Conservation (phyloP, 1,140 invertebrate genomes). For the Phymastichus coffea region DNA sequence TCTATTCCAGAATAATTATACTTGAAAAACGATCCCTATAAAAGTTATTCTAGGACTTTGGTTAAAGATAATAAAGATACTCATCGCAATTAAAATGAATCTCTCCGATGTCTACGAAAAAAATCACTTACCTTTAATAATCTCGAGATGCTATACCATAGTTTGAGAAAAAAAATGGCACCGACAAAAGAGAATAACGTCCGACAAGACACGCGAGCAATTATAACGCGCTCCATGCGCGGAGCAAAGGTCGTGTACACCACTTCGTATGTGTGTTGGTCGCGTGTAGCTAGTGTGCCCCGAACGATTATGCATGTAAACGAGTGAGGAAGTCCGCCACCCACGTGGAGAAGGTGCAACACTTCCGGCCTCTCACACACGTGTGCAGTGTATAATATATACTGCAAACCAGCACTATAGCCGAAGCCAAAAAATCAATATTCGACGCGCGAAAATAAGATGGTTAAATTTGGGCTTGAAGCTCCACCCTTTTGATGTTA, state of each 20-base stretch:
- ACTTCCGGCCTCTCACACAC: slow-evolving; percentile 10
- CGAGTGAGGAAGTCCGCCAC: slow-evolving; percentile 16
- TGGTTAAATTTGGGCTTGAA: background rate
- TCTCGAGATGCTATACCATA: too few relatives aligned
- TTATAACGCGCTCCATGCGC: too few relatives aligned
- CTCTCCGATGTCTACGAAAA: too few relatives aligned
- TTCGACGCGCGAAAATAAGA: background rate
- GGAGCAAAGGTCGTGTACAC: slow-evolving; percentile 9
- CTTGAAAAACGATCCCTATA: too few relatives aligned
- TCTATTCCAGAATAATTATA: too few relatives aligned
- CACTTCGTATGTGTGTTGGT: background rate
- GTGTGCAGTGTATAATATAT: background rate
- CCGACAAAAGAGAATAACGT: too few relatives aligned
- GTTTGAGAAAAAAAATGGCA: too few relatives aligned
- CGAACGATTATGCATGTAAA: slow-evolving; percentile 20
- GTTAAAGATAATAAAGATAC: too few relatives aligned
- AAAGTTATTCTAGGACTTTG: too few relatives aligned
- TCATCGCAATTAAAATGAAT: too few relatives aligned
- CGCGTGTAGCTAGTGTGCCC: background rate
- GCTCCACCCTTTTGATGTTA: background rate
- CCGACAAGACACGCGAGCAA: too few relatives aligned
- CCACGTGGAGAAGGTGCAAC: slow-evolving; percentile 15
- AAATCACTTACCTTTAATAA: too few relatives aligned
- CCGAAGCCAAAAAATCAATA: background rate
- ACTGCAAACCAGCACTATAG: slow-evolving; percentile 1